Conservation (phyloP, 2,113 vertebrate species). For the Oceanodroma tethys region DNA sequence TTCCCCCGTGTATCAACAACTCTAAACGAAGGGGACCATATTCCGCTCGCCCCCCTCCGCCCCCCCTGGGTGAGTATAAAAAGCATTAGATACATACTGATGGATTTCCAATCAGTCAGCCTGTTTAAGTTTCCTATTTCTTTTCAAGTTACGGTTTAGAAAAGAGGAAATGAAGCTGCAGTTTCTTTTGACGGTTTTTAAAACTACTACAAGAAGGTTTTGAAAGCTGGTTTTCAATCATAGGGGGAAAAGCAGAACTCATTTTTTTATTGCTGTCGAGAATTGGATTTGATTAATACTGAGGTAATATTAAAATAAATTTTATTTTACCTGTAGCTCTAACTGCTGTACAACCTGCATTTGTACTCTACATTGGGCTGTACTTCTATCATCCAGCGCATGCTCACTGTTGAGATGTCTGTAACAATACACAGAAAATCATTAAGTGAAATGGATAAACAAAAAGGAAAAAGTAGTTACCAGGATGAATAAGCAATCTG, state of each 20-base stretch:
- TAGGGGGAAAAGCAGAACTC: slow-evolving; percentile 62
- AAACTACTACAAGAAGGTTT: slow-evolving; percentile 56
- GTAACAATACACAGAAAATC: slow-evolving; percentile 81
- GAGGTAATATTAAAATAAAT: slow-evolving; percentile 75
- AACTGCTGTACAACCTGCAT: slow-evolving; percentile 99
- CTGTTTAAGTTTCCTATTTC: slow-evolving; percentile 54
- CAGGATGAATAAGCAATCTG: slow-evolving; percentile 55
- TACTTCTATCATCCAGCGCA: slow-evolving; percentile 99
- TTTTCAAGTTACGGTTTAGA: slow-evolving; percentile 38
- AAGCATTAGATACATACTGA: not conserved
- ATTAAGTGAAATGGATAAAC: slow-evolving; percentile 79
- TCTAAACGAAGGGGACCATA: not conserved
- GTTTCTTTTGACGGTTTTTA: slow-evolving; percentile 28
- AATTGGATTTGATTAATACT: slow-evolving; percentile 61
- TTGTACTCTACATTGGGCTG: slow-evolving; percentile 99
- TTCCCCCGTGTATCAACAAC: not conserved
- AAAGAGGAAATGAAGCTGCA: slow-evolving; percentile 50
- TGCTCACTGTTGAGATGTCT: slow-evolving; percentile 99
- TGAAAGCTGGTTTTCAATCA: slow-evolving; percentile 56
- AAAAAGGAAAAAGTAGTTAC: slow-evolving; percentile 73
- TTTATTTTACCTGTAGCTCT: slow-evolving; percentile 95
- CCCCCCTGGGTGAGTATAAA: not conserved
- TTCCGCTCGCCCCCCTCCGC: not conserved
- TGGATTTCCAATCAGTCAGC: slow-evolving; percentile 27
- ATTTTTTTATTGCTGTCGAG: slow-evolving; percentile 60